These are phyloP conservation scores for Cyanoliseus patagonus DNA, from an alignment of 2,113 vertebrate genomes.

Conservation along the genomic window DNA sequence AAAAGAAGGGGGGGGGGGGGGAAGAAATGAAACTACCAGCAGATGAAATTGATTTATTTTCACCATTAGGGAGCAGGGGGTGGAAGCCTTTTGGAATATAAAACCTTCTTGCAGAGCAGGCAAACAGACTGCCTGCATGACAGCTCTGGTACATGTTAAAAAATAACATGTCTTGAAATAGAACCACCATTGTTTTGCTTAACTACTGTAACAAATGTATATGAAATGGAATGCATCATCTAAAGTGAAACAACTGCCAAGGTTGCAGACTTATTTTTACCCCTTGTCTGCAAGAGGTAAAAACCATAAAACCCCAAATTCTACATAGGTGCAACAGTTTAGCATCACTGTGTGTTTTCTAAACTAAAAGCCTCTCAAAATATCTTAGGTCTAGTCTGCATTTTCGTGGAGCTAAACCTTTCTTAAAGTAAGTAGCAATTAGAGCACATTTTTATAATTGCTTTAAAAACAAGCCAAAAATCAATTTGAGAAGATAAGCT, in stretches of 20 bases:
- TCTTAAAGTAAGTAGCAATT: constrained; percentile 40
- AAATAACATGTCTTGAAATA: constrained; percentile 72
- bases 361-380: constrained; percentile 28
- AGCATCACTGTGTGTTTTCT: background rate
- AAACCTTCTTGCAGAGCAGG: constrained; percentile 59
- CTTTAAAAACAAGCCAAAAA: constrained; percentile 57
- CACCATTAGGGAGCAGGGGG: constrained; percentile 48
- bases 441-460: constrained; percentile 44
- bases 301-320: background rate
- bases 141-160: constrained; percentile 61
- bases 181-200: constrained; percentile 74
- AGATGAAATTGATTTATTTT: constrained; percentile 91
- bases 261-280: background rate
- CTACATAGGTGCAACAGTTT: background rate
- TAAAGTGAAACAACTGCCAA: constrained; percentile 29
- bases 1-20: no score
- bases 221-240: constrained; percentile 63
- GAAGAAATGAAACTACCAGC: constrained; percentile 74
- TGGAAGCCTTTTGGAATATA: constrained; percentile 71
- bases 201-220: constrained; percentile 70
- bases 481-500: background rate
- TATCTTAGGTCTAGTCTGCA: constrained; percentile 4
- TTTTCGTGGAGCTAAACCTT: constrained; percentile 5
- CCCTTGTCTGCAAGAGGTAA: background rate
- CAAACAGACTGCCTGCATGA: constrained; percentile 70